Base-by-base conservation (phyloP, 2,797 vertebrate species). In the Thalassophryne amazonica region DNA sequence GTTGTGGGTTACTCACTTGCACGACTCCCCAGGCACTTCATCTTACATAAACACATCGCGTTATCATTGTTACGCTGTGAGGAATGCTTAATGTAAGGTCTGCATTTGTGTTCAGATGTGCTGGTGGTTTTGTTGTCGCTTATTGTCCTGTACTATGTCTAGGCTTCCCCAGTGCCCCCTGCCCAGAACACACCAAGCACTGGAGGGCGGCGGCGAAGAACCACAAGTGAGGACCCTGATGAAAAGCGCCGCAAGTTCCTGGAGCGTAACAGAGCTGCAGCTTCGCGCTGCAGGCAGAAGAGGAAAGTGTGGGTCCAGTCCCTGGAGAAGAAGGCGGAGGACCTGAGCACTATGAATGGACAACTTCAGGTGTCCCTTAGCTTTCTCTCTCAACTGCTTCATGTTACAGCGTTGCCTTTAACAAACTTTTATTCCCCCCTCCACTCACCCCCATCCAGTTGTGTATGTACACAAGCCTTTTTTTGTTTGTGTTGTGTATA, bases 241-340 rank as follows among this genome's bases (percentile, higher is more conserved):
- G 97, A 99, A 63, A 99, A 99, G 77, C 91, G 96, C 19, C 93
- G 95, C 22, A 99, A 99, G 78, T 99, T 99, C 83, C 86, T 99
- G 73, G 96, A 98, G 80, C 90, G 95, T 23, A 98, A 98, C 81
- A 69, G 96, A 33, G 95, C 96, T 3, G 97, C 97, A 4, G 97
- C 97, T 23, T 95, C 96, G 20, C 92, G 96, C 42, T 99, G 97
- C 63, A 78, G 97, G 63, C 97, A 98, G 64, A 99, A 99, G 82
- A 93, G 97, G 80, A 99, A 98, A 88, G 97, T 99, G 59, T 98
- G 96, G 96, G 96, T 99, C 54, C 94, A 97, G 78, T 94, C 93
- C 21, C 53, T 98, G 84, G 95, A 98, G 86, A 98, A 94, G 75
- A 98, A 98, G 72, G 94, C 97, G 0, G 96, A 98, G 39, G 95